Conservation (phyloP, 2,113 vertebrate genomes). For the Callorhinus ursinus region DNA sequence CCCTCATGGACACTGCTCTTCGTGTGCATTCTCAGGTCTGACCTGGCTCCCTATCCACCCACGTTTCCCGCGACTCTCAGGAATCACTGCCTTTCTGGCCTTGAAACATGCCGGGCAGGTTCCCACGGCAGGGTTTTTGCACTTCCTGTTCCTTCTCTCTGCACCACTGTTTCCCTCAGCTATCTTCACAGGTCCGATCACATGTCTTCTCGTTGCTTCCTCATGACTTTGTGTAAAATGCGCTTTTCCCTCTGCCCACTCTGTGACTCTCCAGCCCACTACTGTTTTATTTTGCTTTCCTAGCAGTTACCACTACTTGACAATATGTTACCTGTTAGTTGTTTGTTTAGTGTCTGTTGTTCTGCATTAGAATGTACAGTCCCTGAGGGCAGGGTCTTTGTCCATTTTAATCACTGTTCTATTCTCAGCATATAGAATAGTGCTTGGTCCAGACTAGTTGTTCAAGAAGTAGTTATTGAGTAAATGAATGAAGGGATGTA, state of each 20-base stretch:
- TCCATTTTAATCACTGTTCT: neutral
- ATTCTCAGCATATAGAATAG: neutral
- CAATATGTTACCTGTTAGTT: neutral
- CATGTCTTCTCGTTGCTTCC: neutral
- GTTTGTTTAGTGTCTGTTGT: neutral
- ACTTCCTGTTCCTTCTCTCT: neutral
- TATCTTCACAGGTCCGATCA: neutral
- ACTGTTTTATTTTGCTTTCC: neutral
- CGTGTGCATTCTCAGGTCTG: neutral
- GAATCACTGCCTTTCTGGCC: neutral
- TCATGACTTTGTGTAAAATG: neutral
- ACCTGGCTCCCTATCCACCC: neutral
- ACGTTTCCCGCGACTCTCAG: neutral
- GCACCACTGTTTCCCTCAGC: neutral
- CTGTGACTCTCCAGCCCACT: neutral
- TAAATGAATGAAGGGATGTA: neutral
- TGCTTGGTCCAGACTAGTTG: neutral
- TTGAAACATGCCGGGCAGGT: neutral
- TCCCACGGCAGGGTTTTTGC: neutral
- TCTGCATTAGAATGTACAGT: neutral
- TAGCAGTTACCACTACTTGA: neutral
- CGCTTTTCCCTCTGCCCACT: neutral
- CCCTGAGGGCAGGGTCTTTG: neutral
- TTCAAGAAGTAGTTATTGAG: neutral
- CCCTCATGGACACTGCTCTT: fast-evolving